A percentile compares a stretch with the other conserved stretches of the same genome.
Conservation (phyloP, 2,888 invertebrate genomes). For the Stenchaetothrips biformis region DNA sequence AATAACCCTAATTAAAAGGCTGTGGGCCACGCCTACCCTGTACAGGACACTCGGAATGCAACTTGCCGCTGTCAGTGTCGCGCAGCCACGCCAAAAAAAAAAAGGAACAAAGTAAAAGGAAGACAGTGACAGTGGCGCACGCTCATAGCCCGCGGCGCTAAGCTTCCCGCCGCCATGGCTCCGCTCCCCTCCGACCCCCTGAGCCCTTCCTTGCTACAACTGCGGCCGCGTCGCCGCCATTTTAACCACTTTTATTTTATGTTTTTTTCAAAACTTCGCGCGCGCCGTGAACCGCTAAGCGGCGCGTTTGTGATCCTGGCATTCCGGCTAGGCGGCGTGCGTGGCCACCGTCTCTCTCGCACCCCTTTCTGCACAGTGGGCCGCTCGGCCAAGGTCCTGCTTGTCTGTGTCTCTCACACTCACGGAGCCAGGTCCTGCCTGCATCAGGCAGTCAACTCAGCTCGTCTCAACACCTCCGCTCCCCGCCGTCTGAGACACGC, state of each 20-base stretch:
- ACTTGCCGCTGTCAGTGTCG: neutral
- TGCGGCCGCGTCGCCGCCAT: neutral
- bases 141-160: too few species aligned
- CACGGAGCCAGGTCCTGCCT: too few species aligned
- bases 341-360: neutral
- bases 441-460: too few species aligned
- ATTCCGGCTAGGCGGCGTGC: neutral
- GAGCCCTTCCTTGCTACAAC: neutral
- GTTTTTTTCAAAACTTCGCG: neutral
- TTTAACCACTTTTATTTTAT: neutral
- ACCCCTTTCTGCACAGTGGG: too few species aligned
- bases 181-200: neutral
- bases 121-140: too few species aligned
- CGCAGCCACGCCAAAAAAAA: neutral
- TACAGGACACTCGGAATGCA: conserved; percentile 1
- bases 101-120: neutral
- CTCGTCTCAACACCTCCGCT: too few species aligned
- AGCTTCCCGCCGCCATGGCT: too few species aligned
- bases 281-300: neutral
- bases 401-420: too few species aligned
- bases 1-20: conserved; percentile 23
- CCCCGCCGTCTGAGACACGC: too few species aligned
- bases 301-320: neutral
- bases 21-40: neutral
- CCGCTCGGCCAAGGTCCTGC: too few species aligned